A percentile compares a stretch with the other conserved stretches of the same genome.
Conservation (phyloP, 2,797 vertebrate genomes). For the Sebastes aleutianus region DNA sequence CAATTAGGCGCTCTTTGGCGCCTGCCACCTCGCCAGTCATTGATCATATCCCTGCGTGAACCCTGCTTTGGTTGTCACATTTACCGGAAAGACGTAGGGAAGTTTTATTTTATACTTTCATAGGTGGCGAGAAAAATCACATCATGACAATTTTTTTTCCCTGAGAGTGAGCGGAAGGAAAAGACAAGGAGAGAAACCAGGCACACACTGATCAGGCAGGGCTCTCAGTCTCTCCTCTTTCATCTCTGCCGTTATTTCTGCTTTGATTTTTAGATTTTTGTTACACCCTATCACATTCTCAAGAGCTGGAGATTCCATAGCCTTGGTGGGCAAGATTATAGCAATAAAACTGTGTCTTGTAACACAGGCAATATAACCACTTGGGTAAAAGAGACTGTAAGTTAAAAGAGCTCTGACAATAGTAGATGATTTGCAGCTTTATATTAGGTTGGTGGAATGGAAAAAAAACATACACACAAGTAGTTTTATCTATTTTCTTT, state of each 20-base stretch:
- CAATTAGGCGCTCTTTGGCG: constrained; percentile 49
- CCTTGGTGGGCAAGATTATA: constrained; percentile 52
- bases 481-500: not conserved
- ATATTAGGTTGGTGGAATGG: not conserved
- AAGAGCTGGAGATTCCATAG: constrained; percentile 48
- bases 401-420: not conserved
- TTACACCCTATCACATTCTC: constrained; percentile 60
- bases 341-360: constrained; percentile 48
- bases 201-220: constrained; percentile 57
- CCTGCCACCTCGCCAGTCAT: constrained; percentile 38
- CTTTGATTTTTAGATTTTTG: constrained; percentile 79
- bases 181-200: constrained; percentile 44
- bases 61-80: constrained; percentile 29
- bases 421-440: not conserved
- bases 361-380: constrained; percentile 27
- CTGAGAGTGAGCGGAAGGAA: constrained; percentile 25
- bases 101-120: constrained; percentile 57
- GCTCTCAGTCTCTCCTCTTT: constrained; percentile 66
- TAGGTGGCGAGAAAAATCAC: constrained; percentile 62
- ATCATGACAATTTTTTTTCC: constrained; percentile 16
- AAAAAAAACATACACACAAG: not conserved
- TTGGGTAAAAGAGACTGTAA: not conserved
- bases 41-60: constrained; percentile 53
- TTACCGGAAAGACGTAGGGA: constrained; percentile 23
- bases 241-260: constrained; percentile 70